Evolutionary conservation across 30 jellyfish, hydroid and myxozoan genomes (phyloP).

Genomic region (Pelagia noctiluca): DNA sequence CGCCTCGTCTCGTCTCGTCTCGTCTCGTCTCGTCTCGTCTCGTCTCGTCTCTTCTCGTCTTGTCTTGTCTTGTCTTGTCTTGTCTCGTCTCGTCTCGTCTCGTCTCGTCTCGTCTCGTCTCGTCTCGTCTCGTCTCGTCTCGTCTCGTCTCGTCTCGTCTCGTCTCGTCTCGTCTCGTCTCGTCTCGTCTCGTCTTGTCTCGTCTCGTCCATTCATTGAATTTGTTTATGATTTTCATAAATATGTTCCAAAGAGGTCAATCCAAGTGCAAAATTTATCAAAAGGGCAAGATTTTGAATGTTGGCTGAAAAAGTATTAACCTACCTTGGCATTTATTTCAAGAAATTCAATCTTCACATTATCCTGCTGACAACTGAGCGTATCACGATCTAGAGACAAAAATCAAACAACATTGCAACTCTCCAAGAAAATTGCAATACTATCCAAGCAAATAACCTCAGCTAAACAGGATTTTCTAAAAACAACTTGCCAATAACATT

Average conservation of each 20-base stretch:
- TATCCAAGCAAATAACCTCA: too few species aligned
- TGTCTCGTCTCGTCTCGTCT: not conserved
- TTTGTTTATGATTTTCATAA: too few species aligned
- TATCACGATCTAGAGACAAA: conserved; percentile 27
- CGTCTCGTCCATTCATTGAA: too few species aligned
- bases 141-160: too few species aligned
- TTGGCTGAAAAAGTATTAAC: not conserved
- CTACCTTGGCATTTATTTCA: conserved; percentile 82
- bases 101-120: too few species aligned
- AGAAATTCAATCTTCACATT: conserved; percentile 60
- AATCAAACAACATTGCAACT: not conserved
- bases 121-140: too few species aligned
- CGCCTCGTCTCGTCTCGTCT: not conserved
- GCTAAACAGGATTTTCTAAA: too few species aligned
- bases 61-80: not conserved
- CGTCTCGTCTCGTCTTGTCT: too few species aligned
- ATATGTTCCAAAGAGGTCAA: too few species aligned
- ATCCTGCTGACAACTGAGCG: conserved; percentile 23
- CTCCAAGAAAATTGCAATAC: too few species aligned
- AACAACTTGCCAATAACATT: not conserved
- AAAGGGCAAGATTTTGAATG: not conserved
- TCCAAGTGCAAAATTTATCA: too few species aligned
- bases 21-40: not conserved
- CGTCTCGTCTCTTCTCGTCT: not conserved
- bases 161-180: too few species aligned